Evolutionary conservation across 2,797 vertebrate species (phyloP).

Genomic region (Allobates femoralis): DNA sequence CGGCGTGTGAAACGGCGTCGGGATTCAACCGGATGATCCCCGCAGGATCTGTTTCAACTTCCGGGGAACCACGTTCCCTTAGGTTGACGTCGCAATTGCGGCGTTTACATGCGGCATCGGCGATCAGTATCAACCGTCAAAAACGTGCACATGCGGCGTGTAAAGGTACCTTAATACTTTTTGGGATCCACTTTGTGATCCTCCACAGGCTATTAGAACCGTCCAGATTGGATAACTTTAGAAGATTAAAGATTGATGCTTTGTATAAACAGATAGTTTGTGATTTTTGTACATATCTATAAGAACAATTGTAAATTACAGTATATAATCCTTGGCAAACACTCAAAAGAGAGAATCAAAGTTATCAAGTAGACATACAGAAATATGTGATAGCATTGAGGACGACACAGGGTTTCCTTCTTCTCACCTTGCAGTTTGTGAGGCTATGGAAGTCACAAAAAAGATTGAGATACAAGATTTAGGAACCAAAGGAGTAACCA

Average conservation of each 20-base stretch:
- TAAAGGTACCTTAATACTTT: too few relatives aligned
- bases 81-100: too few relatives aligned
- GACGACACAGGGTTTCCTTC: conserved; percentile 14
- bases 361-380: not conserved
- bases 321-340: not conserved
- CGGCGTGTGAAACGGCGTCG: too few relatives aligned
- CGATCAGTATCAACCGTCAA: too few relatives aligned
- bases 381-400: not conserved
- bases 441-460: conserved; percentile 46
- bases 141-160: too few relatives aligned
- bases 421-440: conserved; percentile 23
- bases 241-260: not conserved
- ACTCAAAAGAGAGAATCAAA: not conserved
- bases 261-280: too few relatives aligned
- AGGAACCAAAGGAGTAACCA: conserved; percentile 79
- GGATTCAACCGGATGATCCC: too few relatives aligned
- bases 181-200: not conserved
- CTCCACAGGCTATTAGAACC: not conserved
- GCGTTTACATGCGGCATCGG: too few relatives aligned
- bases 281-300: not conserved
- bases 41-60: too few relatives aligned
- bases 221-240: not conserved
- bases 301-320: too few relatives aligned
- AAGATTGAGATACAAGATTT: conserved; percentile 71
- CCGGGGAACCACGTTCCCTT: too few relatives aligned